Base-by-base conservation (phyloP, 2,888 invertebrate species). In the Monopis laevigella region DNA sequence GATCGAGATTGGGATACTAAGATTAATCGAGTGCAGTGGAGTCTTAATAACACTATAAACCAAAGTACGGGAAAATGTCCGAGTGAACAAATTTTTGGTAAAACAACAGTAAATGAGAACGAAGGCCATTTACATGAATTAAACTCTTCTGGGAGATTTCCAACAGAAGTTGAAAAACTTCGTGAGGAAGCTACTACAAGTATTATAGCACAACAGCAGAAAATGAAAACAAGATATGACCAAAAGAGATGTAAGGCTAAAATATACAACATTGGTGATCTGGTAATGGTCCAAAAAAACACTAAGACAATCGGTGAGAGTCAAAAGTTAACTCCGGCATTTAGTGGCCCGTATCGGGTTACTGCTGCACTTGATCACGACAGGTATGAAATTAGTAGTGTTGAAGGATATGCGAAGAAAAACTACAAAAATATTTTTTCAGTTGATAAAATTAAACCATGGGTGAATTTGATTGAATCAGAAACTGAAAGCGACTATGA, bases 31-130 rank as follows among this genome's bases (percentile, higher is more conserved):
- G 8, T 46, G 10, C 46, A 46, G 19, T 43, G 46, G 43, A 43
- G 43, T 11, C 21, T 45, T 30, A 45, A 45, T 18, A 45, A 45
- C 12, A 45, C 45, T 1, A 7, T 45, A 6, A 45, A 45, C 12
- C 39, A 42, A 17, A 21, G 27, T n/a, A 46, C 39, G 5, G 43
- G 42, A 8, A 46, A 42, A 27, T 26, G 38, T 1, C 42, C 46
- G 4, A 26, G 42, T 13, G 43, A 42, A 35, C 27, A 42, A 3
- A 39, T 46, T 4, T 46, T 46, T 24, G 43, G 43, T 1, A 30
- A 35, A 32, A 34, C 26, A 14, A 41, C 43, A 16, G 39, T n/a
- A 7, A 7, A 36, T 7, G 41, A 30, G 4, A 26, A 26, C 8
- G 45, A 45, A 41, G 39, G 39, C 11, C 36, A 40, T 14, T 14